These are phyloP conservation scores for Pseudococcus jackbeardsleyi DNA, from an alignment of 2,888 invertebrate species.

Conservation along the genomic window DNA sequence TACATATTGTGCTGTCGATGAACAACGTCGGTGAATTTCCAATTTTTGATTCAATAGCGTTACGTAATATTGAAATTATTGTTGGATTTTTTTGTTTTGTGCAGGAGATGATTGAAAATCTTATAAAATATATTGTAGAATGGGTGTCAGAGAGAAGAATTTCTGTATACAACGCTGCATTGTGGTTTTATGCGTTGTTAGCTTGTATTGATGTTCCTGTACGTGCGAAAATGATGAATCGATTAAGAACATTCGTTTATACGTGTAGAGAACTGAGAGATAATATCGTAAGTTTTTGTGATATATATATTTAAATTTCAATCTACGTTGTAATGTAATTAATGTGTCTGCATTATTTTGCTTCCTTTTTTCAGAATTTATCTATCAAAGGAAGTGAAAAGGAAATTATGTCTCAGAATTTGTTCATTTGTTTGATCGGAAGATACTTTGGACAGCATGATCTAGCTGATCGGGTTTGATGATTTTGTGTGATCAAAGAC, in stretches of 20 bases:
- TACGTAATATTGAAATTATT: neutral
- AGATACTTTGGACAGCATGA: constrained; percentile 58
- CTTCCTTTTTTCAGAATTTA: constrained; percentile 40
- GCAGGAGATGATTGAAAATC: constrained; percentile 56
- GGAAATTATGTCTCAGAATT: constrained; percentile 53
- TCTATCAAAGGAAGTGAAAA: neutral
- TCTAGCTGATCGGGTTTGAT: constrained; percentile 34
- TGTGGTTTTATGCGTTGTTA: constrained; percentile 55
- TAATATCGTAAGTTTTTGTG: constrained; percentile 47
- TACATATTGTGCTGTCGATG: constrained; percentile 48
- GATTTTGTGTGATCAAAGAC: neutral
- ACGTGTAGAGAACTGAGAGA: constrained; percentile 11
- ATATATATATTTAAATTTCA: too few species aligned
- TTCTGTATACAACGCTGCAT: constrained; percentile 42
- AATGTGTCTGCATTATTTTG: neutral
- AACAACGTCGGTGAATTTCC: constrained; percentile 25
- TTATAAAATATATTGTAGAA: constrained; percentile 34
- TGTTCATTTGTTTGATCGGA: constrained; percentile 57
- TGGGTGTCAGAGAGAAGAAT: constrained; percentile 40
- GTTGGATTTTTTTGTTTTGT: neutral
- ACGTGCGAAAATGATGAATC: constrained; percentile 30
- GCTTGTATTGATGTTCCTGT: constrained; percentile 60
- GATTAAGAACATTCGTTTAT: constrained; percentile 25
- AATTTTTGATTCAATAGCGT: neutral
- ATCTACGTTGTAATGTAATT: neutral